These are phyloP conservation scores for Anthoscopus minutus DNA, from an alignment of 2,113 vertebrate genomes.

Conservation along the genomic window DNA sequence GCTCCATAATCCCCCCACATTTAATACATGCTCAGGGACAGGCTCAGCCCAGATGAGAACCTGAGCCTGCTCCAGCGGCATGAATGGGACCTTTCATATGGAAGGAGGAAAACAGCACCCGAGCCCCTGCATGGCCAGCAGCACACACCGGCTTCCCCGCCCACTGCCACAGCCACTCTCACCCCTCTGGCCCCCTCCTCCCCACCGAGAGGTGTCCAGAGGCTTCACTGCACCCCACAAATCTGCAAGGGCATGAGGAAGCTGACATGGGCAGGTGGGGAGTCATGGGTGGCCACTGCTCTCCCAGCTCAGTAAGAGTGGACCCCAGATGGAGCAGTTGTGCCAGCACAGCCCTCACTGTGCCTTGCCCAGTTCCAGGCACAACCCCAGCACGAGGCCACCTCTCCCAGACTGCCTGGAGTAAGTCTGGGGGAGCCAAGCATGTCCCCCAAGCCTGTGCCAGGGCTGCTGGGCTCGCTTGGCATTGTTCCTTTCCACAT, in stretches of 20 bases:
- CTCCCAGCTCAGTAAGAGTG: accelerated
- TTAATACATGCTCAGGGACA: slow-evolving; percentile 13
- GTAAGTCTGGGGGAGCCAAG: not conserved
- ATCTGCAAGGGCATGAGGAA: not conserved
- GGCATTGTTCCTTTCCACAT: accelerated
- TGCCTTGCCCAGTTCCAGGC: not conserved
- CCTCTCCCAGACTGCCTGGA: not conserved
- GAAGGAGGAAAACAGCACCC: not conserved
- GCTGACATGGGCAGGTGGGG: accelerated
- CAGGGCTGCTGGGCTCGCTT: not conserved
- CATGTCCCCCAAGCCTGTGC: accelerated
- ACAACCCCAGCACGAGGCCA: not conserved
- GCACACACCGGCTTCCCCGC: not conserved
- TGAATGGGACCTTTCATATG: slow-evolving; percentile 46
- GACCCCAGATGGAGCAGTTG: not conserved
- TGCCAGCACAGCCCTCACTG: not conserved
- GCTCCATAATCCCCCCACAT: slow-evolving; percentile 12
- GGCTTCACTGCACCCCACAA: not conserved
- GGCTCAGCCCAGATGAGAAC: slow-evolving; percentile 17
- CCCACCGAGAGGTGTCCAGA: accelerated
- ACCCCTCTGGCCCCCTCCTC: not conserved
- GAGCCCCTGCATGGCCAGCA: not conserved
- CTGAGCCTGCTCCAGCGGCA: not conserved
- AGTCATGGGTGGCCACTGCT: accelerated
- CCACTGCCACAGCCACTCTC: not conserved